Evolutionary conservation across 2,113 vertebrate genomes (phyloP), one percentile per base, ranked within the genome.

Genomic region (Rostratula benghalensis): DNA sequence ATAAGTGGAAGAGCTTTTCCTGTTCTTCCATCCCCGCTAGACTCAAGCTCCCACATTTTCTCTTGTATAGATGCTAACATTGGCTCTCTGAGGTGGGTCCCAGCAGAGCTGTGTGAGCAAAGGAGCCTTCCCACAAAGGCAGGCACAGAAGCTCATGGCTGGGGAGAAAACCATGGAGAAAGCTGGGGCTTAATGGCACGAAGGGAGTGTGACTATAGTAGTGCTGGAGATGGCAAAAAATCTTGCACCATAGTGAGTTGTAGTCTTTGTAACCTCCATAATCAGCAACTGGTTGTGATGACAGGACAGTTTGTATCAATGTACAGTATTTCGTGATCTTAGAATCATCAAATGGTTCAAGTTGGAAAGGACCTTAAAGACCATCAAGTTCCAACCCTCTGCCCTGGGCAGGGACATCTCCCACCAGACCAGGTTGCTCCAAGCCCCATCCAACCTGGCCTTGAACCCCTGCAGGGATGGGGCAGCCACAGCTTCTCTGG

Each of bases 31-130:
- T 79, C 57, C 39, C 17, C n/a, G 45, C 20, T 20, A 39, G 46
- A 43, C 22, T 37, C 31, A 81, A 35, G 24, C 31, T 60, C 21
- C 21, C 33, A 39, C 14, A 12, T 56, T 39, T 60, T 16, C 27
- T 41, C 41, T 45, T 61, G 20, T 8, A 6, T 1, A 10, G 48
- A 15, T 25, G 9, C 33, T 37, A 20, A 20, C 0, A 0, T 10
- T 22, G n/a, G 15, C 10, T 45, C 71, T 65, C 39, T 31, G 22
- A 33, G 7, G n/a, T 15, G 23, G 28, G 14, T 78, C 31, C 59
- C 48, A 35, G 24, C 24, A 27, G 7, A 8, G 48, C 31, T 51
- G 24, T 43, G 30, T 4, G 12, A 65, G 22, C 28, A 43, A 21
- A 65, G 63, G 30, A 33, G 17, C 12, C 24, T 31, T 64, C 73